Evolutionary conservation across 2,113 vertebrate genomes (phyloP), one percentile per base, ranked within the genome.

Genomic region (Hyperopisus bebe): DNA sequence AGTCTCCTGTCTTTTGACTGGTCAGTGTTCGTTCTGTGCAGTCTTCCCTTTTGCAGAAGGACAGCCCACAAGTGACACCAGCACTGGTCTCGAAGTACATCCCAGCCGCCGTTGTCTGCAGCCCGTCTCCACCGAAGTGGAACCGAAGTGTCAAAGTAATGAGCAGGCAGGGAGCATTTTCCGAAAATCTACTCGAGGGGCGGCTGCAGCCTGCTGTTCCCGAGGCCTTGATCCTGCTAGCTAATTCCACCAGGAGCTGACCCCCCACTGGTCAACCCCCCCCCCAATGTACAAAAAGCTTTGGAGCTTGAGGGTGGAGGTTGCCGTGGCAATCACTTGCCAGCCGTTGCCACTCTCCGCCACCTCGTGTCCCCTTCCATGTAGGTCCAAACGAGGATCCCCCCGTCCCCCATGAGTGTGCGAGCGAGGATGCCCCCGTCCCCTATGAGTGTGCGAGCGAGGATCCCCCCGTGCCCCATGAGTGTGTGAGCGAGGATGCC

Each of bases 101-200:
- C 94, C 97, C 96, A 97, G 97, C 96, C 95, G 95, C 94, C 93
- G 97, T 94, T 96, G 95, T 95, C 95, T 95, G 94, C 95, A 96
- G 96, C 94, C 96, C 96, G 97, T 97, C 96, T 98, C 96, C 95
- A 93, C 94, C 96, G 96, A 96, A 83, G 95, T 97, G 97, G 97
- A 98, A 99, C 95, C 98, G 99, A 99, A 98, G 98, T 98, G 97
- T 99, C 97, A 97, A 99, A 99, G 97, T 98, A 99, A 99, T 98
- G 98, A 98, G 97, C 96, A 95, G 96, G 96, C 96, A 93, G 95
- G 95, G 97, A 97, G 97, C 96, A 97, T 97, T 98, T 96, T 97
- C 97, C 93, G 96, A 95, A 97, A 97, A 97, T 96, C 96, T 98
- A 96, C 98, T 98, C 96, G 97, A 96, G 96, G 17, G 35, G 97